Evolutionary conservation across 2,888 invertebrate species (phyloP), one percentile per base, ranked within the genome.

Genomic region (Noctua janthina): DNA sequence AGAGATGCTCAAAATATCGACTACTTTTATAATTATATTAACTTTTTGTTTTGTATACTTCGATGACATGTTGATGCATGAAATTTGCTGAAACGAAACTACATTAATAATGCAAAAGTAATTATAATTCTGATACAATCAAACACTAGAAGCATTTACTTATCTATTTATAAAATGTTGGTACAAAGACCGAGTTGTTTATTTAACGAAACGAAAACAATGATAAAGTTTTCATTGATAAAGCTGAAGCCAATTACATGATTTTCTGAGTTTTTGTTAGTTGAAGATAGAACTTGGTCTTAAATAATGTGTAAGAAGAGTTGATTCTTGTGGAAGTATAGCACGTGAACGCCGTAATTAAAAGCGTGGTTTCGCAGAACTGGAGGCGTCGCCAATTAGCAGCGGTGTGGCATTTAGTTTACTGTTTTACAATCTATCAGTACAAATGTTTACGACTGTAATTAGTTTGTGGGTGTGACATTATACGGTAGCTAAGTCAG

Each of bases 301-400:
- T 89, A 77, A 85, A 78, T 81, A 79, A 39, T 85, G 74, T 88
- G 80, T 79, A 72, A 85, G 79, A 83, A 84, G 70, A 86, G 49
- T 74, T 83, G 86, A 86, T 84, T 87, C 83, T 84, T 91, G 85
- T 89, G 86, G 81, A 73, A 87, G 83, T 82, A 73, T 85, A 54
- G 91, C 92, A 93, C 94, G 93, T 91, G 92, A 92, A 92, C 94
- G 94, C 91, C 92, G 59, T 72, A 74, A 88, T 83, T 82, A 86
- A 87, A 89, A 88, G 91, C 91, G 92, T 83, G 74, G 89, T 87
- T 91, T 91, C 85, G 81, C 75, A 79, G 84, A 85, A 82, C 85
- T 82, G 75, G 76, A 86, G 82, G 83, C 59, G 74, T 80, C 70
- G 74, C 68, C 83, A 86, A 78, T 81, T 83, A 88, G 80, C 90